Base-by-base conservation (phyloP, 2,888 invertebrate species). In the Metacarcinus magister region DNA sequence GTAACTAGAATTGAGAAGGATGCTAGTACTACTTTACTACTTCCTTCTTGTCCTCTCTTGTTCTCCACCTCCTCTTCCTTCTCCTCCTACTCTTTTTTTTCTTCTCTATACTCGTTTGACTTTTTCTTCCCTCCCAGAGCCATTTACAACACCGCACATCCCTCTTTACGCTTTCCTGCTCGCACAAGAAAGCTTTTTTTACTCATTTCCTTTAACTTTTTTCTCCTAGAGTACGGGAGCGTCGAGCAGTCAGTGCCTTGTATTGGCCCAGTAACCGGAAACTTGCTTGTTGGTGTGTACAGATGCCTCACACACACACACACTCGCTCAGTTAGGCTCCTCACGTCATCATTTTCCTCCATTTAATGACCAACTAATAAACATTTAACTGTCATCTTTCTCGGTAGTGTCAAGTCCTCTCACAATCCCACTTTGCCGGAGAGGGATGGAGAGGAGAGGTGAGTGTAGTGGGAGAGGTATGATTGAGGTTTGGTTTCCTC, bases 1-100 rank as follows among this genome's bases (percentile, higher is more conserved):
- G 82, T 82, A 32, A 82, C 82, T 82, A 82, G 82, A 10, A 82
- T 82, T 82, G 82, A 82, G 82, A 32, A 67, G 82, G 82, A 82
- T 82, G 82, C 82, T 82, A 32, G 82, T 32, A 82, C 82, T 82
- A 32, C 82, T 32, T 82, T 82, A 32, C 82, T 8, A 10, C 82
- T 82, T 82, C 82, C 82, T 67, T n/a, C n/a, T 67, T n/a, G 23
- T 19, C 67, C 54, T 54, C 54, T 54, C 54, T 54, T 13, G 7
- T 67, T n/a, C 67, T 67, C 67, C n/a, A 23, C 7, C n/a, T 67
- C 0, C 67, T 82, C 82, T 32, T 82, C 82, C 32, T 32, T 8
- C 32, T 82, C 32, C 32, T 82, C 82, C 19, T 82, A 0, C 32
- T 32, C 8, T 8, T 82, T 0, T 1, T 32, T 13, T 1, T 82